Conservation (phyloP, 1,140 invertebrate species). For the Pogonognathellus flavescens region DNA sequence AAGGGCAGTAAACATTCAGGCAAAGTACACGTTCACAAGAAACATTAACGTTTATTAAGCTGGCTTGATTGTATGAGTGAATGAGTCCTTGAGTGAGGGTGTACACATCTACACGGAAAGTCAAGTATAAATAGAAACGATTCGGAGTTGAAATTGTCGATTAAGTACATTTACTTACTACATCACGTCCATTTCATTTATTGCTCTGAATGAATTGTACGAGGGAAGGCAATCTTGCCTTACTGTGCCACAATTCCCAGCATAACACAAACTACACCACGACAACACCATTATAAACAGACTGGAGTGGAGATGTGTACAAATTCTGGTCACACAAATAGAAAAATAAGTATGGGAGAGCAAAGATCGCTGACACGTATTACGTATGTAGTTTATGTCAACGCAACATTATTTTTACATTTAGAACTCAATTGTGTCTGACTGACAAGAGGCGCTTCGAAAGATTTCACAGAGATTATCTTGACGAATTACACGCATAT, state of each 20-base stretch:
- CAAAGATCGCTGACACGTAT: background rate
- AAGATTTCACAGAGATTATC: conserved; percentile 18
- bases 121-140: background rate
- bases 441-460: conserved; percentile 25
- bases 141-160: background rate
- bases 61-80: conserved; percentile 6
- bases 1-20: background rate
- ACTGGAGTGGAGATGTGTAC: no score
- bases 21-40: conserved; percentile 8
- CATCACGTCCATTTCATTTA: conserved; percentile 19
- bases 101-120: background rate
- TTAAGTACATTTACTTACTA: background rate
- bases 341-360: background rate
- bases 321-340: background rate
- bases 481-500: background rate
- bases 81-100: background rate
- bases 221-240: background rate
- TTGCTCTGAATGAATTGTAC: conserved; percentile 10
- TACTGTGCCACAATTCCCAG: no score
- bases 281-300: no score
- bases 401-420: conserved; percentile 32
- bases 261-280: no score
- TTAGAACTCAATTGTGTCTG: conserved; percentile 34
- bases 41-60: conserved; percentile 20
- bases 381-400: conserved; percentile 3